These are phyloP conservation scores for Crambe crambe DNA, from an alignment of 37 sponge, comb jelly and placozoan genomes.

Conservation along the genomic window DNA sequence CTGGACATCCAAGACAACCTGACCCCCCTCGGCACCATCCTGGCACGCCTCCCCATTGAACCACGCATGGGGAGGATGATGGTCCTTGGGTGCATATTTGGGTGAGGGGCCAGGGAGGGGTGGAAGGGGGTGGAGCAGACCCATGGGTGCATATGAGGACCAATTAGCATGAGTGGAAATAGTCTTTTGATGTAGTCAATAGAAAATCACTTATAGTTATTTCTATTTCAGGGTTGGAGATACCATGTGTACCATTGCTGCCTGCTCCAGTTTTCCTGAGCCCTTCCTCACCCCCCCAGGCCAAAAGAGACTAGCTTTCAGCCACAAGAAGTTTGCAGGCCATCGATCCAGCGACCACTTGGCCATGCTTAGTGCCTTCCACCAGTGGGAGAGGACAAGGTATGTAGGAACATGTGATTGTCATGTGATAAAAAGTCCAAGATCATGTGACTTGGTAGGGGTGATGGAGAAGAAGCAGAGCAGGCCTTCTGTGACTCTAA, in stretches of 20 bases:
- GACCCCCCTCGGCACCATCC: conserved; percentile 68
- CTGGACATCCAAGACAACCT: conserved; percentile 51
- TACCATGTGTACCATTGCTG: conserved; percentile 79
- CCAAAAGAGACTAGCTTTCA: conserved; percentile 58
- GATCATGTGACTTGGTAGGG: background rate
- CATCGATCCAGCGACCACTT: conserved; percentile 82
- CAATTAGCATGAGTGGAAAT: too few species aligned
- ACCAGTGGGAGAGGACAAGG: conserved; percentile 74
- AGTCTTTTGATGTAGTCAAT: too few species aligned
- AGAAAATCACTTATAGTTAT: too few species aligned
- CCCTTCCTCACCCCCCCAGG: conserved; percentile 66
- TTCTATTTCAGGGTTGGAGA: conserved; percentile 67
- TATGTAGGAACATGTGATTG: conserved; percentile 18
- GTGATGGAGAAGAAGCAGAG: conserved; percentile 46
- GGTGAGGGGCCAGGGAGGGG: conserved; percentile 27
- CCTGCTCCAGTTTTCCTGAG: conserved; percentile 79
- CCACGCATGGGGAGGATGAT: conserved; percentile 72
- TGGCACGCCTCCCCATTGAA: conserved; percentile 77
- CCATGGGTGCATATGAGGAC: background rate
- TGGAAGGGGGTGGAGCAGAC: too few species aligned
- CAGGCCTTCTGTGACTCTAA: conserved; percentile 45
- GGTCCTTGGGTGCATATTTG: conserved; percentile 47
- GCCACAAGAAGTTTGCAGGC: conserved; percentile 78
- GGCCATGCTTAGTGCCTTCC: conserved; percentile 79
- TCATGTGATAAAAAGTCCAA: background rate